These are phyloP conservation scores for Dendroctonus ponderosae DNA, from an alignment of 1,140 invertebrate genomes.

Conservation along the genomic window DNA sequence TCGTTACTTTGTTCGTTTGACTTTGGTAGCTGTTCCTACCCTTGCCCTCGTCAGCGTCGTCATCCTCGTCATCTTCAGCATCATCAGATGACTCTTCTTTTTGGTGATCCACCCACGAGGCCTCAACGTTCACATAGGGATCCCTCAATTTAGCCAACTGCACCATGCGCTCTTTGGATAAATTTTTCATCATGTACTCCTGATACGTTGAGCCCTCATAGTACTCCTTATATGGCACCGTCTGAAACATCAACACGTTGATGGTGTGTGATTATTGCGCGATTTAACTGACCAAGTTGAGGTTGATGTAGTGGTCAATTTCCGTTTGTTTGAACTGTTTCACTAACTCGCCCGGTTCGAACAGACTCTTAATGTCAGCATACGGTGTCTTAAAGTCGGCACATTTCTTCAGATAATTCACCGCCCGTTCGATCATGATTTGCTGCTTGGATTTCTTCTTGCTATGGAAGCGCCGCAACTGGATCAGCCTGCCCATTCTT, in stretches of 20 bases:
- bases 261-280: not conserved
- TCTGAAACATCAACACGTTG: conserved; percentile 41
- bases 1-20: no score
- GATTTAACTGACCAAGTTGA: conserved; percentile 44
- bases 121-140: conserved; percentile 54
- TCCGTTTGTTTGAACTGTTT: conserved; percentile 53
- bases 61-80: conserved; percentile 18
- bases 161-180: conserved; percentile 54
- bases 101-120: conserved; percentile 23
- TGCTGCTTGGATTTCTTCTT: conserved; percentile 59
- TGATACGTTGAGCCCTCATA: conserved; percentile 58
- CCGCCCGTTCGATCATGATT: conserved; percentile 56
- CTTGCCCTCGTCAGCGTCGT: not conserved
- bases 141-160: conserved; percentile 56
- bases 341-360: conserved; percentile 49
- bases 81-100: conserved; percentile 34
- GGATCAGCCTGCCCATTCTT: conserved; percentile 56
- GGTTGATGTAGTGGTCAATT: conserved; percentile 50
- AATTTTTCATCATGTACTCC: conserved; percentile 58
- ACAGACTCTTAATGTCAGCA: conserved; percentile 53
- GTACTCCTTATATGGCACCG: conserved; percentile 58
- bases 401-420: conserved; percentile 58
- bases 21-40: not conserved
- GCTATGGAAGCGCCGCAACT: conserved; percentile 62
- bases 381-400: conserved; percentile 57